phyloP scores from a whole-genome alignment of 2,888 invertebrate species.

The Noctua pronuba region DNA sequence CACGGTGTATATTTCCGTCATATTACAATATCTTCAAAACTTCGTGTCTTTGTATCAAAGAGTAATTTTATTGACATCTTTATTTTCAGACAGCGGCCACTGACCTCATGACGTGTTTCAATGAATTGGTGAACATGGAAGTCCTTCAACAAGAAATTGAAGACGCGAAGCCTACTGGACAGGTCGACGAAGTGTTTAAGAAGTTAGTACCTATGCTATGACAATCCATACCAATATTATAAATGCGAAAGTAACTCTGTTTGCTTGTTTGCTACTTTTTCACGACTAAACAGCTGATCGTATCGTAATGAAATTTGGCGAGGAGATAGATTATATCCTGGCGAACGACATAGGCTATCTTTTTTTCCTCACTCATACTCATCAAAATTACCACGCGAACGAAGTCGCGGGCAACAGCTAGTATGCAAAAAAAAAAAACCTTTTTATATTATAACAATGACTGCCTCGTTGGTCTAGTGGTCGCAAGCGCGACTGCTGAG shows the following conservation, averaged over 20 bases:
- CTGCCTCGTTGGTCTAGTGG: too few species aligned
- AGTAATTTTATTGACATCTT: background rate
- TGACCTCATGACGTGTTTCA: conserved; percentile 89
- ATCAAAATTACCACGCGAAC: too few species aligned
- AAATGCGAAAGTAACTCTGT: too few species aligned
- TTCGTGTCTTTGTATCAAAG: background rate
- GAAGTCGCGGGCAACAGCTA: too few species aligned
- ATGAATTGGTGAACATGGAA: conserved; percentile 90
- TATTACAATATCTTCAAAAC: background rate
- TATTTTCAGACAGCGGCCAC: conserved; percentile 82
- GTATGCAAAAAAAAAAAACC: too few species aligned
- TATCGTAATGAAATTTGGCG: too few species aligned
- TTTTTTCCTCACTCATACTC: too few species aligned
- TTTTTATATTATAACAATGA: background rate
- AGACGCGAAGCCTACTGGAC: conserved; percentile 92
- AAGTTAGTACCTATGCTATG: conserved; percentile 86
- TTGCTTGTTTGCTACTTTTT: too few species aligned
- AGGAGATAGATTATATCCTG: too few species aligned
- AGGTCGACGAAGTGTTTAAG: conserved; percentile 93
- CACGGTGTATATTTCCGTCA: background rate
- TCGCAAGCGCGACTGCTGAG: background rate
- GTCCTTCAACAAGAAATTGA: conserved; percentile 92
- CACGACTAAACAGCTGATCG: too few species aligned
- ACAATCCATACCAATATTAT: too few species aligned
- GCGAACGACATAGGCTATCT: too few species aligned